Conservation (phyloP, 2,888 invertebrate species). For the Amaurobius ferox region DNA sequence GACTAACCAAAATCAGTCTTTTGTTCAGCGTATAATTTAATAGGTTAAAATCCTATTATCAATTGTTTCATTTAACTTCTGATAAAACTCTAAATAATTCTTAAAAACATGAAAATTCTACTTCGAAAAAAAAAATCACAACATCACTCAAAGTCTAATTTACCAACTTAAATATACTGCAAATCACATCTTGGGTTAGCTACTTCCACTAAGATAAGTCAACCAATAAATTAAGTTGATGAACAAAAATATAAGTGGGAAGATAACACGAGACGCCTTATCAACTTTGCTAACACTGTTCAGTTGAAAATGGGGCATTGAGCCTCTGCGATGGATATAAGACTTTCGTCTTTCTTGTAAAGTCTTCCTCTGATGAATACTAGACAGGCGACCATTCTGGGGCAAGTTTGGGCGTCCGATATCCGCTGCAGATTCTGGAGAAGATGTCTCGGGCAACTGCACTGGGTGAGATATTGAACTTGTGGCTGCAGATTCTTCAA, state of each 20-base stretch:
- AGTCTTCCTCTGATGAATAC: neutral
- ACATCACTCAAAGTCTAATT: neutral
- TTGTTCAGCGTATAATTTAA: no score
- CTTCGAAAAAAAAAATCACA: neutral
- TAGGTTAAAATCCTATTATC: no score
- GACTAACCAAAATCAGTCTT: no score
- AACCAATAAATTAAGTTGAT: slow-evolving; percentile 90
- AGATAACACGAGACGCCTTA: slow-evolving; percentile 85
- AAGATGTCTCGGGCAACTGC: neutral
- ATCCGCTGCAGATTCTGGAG: slow-evolving; percentile 2
- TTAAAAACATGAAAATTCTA: neutral
- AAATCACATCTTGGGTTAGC: neutral
- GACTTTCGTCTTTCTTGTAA: slow-evolving; percentile 35
- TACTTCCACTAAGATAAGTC: slow-evolving; percentile 81
- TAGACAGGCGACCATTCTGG: slow-evolving; percentile 25
- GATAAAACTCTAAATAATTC: no score
- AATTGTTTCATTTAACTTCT: no score
- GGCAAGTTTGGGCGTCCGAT: neutral
- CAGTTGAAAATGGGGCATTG: slow-evolving; percentile 76
- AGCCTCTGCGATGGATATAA: slow-evolving; percentile 37
- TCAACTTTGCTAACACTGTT: slow-evolving; percentile 90
- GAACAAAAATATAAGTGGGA: slow-evolving; percentile 85
- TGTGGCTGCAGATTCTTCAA: neutral
- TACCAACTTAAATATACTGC: neutral
- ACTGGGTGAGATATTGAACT: neutral